Evolutionary conservation across 2,113 vertebrate genomes (phyloP), one percentile per base, ranked within the genome.

Genomic region (Heptranchias perlo): DNA sequence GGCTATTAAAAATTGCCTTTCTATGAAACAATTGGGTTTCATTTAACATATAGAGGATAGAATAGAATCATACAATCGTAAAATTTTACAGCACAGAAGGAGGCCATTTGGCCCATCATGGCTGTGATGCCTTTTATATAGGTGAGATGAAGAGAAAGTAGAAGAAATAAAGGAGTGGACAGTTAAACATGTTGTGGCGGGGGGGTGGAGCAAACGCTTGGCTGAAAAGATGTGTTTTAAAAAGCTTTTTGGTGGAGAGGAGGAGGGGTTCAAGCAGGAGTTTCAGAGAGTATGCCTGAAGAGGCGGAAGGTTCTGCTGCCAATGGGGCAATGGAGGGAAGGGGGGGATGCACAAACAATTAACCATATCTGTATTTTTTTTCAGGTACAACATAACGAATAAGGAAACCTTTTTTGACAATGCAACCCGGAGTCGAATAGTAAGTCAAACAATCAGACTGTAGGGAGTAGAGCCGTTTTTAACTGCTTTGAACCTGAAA

Each of bases 331-430:
- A 54, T 58, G 3, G 61, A 58, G 52, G 31, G 54, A 54, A 39
- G 58, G 58, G 58, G 31, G 2, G 23, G 31, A 61, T 21, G 35
- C 58, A 93, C n/a, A 64, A 93, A 93, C 31, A 58, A 35, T 93
- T 62, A 39, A 28, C 47, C 61, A 58, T 73, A 16, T 61, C 62
- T 96, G 64, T 35, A 61, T 96, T 96, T 39, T 54, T 96, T 96
- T 97, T 94, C 96, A 99, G 99, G 96, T 99, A 99, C 96, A 98
- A 99, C 96, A 98, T 99, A 97, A 98, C 98, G 96, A 98, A 99
- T 64, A 99, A 98, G 97, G 98, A 99, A 54, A 98, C 98, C 0
- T 97, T 99, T 97, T 99, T 99, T 97, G 98, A 99, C 96, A 99
- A 98, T 10, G 98, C 98, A 49, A 99, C 99, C 1, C 98, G 99